Evolutionary conservation across 2,113 vertebrate species (phyloP).

Genomic region (Mugil cephalus): DNA sequence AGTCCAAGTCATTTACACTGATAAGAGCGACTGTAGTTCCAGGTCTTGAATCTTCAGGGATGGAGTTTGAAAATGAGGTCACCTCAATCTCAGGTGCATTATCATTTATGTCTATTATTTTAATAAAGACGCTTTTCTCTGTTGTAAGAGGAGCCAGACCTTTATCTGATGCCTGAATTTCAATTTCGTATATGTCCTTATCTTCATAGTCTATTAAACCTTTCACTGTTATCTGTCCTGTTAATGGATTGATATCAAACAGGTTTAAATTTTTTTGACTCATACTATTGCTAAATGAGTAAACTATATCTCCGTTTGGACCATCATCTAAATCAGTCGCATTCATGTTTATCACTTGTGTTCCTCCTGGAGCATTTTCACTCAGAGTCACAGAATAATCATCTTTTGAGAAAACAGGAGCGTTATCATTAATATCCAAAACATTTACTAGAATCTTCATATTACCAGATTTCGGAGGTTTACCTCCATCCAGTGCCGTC

Average conservation of each 20-base stretch:
- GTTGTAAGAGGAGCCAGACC: background rate
- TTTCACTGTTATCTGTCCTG: slow-evolving; percentile 74
- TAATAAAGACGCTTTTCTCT: slow-evolving; percentile 29
- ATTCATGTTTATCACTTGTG: slow-evolving; percentile 70
- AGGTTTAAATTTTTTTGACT: slow-evolving; percentile 25
- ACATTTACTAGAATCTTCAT: slow-evolving; percentile 72
- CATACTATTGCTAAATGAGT: slow-evolving; percentile 67
- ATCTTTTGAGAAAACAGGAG: slow-evolving; percentile 67
- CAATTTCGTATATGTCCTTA: slow-evolving; percentile 71
- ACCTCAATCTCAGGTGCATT: slow-evolving; percentile 44
- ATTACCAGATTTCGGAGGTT: slow-evolving; percentile 65
- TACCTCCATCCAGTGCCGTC: slow-evolving; percentile 73
- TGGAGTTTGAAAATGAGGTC: slow-evolving; percentile 17
- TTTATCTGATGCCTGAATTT: slow-evolving; percentile 77
- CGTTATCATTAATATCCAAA: slow-evolving; percentile 80
- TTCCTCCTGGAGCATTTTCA: slow-evolving; percentile 62
- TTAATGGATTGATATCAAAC: slow-evolving; percentile 65
- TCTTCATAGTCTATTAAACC: slow-evolving; percentile 71
- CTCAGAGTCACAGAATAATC: slow-evolving; percentile 29
- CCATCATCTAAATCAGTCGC: slow-evolving; percentile 79
- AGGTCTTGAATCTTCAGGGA: slow-evolving; percentile 37
- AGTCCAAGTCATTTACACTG: slow-evolving; percentile 54
- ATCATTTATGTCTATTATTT: slow-evolving; percentile 50
- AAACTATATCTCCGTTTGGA: slow-evolving; percentile 69
- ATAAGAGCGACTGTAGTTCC: slow-evolving; percentile 56